Conservation (phyloP, 2,797 vertebrate genomes). For the Urophycis tenuis region DNA sequence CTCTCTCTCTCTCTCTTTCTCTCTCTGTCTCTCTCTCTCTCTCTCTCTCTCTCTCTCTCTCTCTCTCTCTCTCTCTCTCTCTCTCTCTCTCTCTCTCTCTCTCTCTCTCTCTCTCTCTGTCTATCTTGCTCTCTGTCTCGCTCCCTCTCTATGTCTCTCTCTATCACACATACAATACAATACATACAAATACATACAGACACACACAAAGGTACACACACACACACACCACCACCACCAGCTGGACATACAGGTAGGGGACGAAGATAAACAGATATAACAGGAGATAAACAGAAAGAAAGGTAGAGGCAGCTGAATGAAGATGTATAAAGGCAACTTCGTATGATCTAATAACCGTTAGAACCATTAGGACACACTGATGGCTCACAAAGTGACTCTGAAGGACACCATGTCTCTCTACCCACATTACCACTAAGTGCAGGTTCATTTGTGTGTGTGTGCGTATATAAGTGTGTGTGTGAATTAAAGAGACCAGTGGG, state of each 20-base stretch:
- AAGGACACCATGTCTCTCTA: constrained; percentile 34
- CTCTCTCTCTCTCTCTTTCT: background rate
- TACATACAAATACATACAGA: background rate
- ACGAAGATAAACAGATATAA: background rate
- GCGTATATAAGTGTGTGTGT: constrained; percentile 25
- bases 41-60: background rate
- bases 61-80: background rate
- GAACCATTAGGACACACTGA: constrained; percentile 11
- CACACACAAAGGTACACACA: background rate
- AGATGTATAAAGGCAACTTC: background rate
- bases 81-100: too few relatives aligned
- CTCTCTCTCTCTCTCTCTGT: background rate
- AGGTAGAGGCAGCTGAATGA: background rate
- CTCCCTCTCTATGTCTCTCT: too few relatives aligned
- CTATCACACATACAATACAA: background rate
- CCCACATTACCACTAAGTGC: constrained; percentile 9
- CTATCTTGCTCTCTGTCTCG: too few relatives aligned
- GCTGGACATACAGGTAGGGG: background rate
- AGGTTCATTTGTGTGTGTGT: constrained; percentile 12
- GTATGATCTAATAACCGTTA: background rate
- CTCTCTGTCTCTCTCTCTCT: background rate
- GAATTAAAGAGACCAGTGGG: constrained; percentile 29
- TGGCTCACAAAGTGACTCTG: constrained; percentile 42
- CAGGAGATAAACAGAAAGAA: background rate
- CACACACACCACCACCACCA: background rate